These are phyloP conservation scores for Aricia artaxerxes DNA, from an alignment of 2,888 invertebrate species.

Conservation along the genomic window DNA sequence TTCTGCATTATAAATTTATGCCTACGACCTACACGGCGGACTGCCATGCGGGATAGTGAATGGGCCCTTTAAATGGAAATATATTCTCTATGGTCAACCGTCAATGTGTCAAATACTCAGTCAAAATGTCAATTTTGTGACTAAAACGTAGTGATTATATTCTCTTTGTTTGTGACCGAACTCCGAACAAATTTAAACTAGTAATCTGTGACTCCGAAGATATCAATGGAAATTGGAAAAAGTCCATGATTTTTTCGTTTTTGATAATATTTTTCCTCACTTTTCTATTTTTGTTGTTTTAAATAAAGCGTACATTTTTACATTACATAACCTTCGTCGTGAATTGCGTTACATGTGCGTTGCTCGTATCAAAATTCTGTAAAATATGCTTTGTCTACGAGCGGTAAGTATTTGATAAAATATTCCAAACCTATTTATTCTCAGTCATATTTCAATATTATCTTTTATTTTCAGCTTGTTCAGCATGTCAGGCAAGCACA, in stretches of 20 bases:
- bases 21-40: too few species aligned
- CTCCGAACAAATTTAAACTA: too few species aligned
- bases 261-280: background rate
- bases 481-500: conserved; percentile 42
- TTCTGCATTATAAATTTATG: too few species aligned
- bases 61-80: too few species aligned
- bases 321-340: background rate
- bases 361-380: background rate
- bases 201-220: too few species aligned
- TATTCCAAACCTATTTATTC: background rate
- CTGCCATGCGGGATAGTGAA: too few species aligned
- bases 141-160: too few species aligned
- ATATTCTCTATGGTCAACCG: too few species aligned
- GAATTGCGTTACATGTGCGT: background rate
- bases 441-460: background rate
- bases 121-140: too few species aligned
- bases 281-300: background rate
- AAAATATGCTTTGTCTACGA: conserved; percentile 4
- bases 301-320: background rate
- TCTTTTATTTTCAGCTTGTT: conserved; percentile 35
- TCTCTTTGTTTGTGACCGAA: too few species aligned
- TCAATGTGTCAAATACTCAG: too few species aligned
- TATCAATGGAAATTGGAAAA: too few species aligned
- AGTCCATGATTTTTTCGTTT: background rate
- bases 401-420: background rate